Evolutionary conservation across 2,888 invertebrate genomes (phyloP).

Genomic region (Conops quadrifasciatus): DNA sequence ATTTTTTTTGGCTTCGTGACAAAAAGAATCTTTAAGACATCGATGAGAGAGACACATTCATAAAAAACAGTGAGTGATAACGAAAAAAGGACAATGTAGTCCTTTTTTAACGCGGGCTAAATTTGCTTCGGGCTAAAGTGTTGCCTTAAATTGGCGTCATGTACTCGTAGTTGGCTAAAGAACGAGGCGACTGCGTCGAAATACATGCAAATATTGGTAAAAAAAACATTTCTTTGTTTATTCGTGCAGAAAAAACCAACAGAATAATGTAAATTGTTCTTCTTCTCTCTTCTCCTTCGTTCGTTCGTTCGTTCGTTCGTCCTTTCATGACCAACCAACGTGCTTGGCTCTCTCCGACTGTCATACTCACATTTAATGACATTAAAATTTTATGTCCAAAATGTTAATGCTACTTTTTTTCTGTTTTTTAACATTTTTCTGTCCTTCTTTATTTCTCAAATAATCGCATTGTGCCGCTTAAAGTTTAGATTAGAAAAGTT

Average conservation of each 20-base stretch:
- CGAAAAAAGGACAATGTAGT: too few relatives aligned
- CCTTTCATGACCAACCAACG: not conserved
- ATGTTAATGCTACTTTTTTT: conserved; percentile 8
- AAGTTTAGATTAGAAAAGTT: conserved; percentile 36
- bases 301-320: conserved; percentile 16
- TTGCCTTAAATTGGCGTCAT: too few relatives aligned
- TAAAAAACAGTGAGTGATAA: too few relatives aligned
- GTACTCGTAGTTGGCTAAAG: too few relatives aligned
- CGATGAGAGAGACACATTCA: too few relatives aligned
- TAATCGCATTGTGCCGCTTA: conserved; percentile 17
- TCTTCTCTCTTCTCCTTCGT: conserved; percentile 1
- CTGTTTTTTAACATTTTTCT: not conserved
- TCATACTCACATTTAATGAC: conserved; percentile 3
- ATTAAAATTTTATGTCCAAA: conserved; percentile 31
- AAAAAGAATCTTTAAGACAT: too few relatives aligned
- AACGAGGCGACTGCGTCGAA: too few relatives aligned
- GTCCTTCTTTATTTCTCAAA: conserved; percentile 10
- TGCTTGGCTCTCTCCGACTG: not conserved
- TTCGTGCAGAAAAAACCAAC: not conserved
- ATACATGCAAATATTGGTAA: too few relatives aligned
- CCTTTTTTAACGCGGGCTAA: too few relatives aligned
- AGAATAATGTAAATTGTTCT: too few relatives aligned
- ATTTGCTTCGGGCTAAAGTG: too few relatives aligned
- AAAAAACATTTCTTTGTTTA: not conserved
- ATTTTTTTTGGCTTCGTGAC: too few relatives aligned